Base-by-base conservation (phyloP, 2,113 vertebrate species). In the Oncorhynchus mykiss region DNA sequence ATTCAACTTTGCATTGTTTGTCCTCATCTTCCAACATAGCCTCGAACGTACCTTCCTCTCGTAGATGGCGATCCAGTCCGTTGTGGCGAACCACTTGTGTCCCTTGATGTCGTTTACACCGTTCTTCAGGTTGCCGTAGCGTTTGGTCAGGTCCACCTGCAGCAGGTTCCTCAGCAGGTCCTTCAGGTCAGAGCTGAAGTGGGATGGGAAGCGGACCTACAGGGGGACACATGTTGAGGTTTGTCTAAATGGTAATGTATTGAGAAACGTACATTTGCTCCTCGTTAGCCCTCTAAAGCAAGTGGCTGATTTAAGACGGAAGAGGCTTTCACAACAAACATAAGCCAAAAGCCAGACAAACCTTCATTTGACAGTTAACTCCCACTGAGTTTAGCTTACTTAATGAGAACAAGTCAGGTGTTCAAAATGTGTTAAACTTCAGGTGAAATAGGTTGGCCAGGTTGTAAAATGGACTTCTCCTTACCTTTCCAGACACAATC, bases 1-100 rank as follows among this genome's bases (percentile, higher is more conserved):
- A 22, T 25, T 22, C 22, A 22, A 45, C 8, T 25, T 64, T n/a
- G 11, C 24, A n/a, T n/a, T 25, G 60, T 5, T 25, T 25, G 60
- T 64, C n/a, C 59, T 22, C 18, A 62, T 62, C 3, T 22, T n/a
- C 59, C n/a, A 22, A 11, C 9, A 22, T 9, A 22, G 18, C 3
- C 29, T 34, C 12, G 39, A 45, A 45, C 18, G 1, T 90, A 95
- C 97, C 96, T 99, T 99, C 89, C 96, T 95, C 92, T 99, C 97
- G 80, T 99, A 99, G 94, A 99, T 97, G 75, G 98, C 98, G 84
- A 99, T 99, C 98, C 98, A 99, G 89, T 99, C 98, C 76, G 97
- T 99, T 79, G 98, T 99, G 77, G 97, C 96, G 70, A 99, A 99
- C 98, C 98, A 99, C 89, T 99, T 99, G 95, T 99, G 98, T 83